phyloP scores from a whole-genome alignment of 1,140 invertebrate genomes.

The Formica exsecta region DNA sequence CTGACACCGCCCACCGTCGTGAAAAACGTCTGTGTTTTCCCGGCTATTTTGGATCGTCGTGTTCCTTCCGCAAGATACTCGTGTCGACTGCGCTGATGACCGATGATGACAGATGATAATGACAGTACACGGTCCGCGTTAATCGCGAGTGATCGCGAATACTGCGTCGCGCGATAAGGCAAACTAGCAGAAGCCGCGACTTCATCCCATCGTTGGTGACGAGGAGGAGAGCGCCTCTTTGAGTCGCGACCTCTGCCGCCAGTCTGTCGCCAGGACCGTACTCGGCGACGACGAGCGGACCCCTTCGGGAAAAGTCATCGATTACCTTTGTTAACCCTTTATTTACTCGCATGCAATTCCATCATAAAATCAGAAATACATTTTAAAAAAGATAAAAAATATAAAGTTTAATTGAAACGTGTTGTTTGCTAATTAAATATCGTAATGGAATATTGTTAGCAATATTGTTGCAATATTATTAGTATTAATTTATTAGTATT shows the following conservation, averaged over 20 bases:
- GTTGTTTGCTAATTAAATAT: too few relatives aligned
- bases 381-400: too few relatives aligned
- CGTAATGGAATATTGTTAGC: too few relatives aligned
- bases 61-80: background rate
- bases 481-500: too few relatives aligned
- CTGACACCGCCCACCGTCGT: conserved; percentile 72
- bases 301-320: too few relatives aligned
- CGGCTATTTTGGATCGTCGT: background rate
- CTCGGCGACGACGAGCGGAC: background rate
- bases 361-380: too few relatives aligned
- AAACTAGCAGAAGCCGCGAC: conserved; percentile 53
- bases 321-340: too few relatives aligned
- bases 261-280: conserved; percentile 61
- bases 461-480: too few relatives aligned
- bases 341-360: too few relatives aligned
- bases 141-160: conserved; percentile 33
- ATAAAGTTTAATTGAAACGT: too few relatives aligned
- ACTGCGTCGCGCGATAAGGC: conserved; percentile 52
- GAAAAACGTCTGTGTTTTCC: background rate
- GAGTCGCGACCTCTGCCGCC: conserved; percentile 49
- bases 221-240: conserved; percentile 54
- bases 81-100: too few relatives aligned
- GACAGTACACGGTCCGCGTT: background rate
- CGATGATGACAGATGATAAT: background rate
- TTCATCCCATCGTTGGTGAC: conserved; percentile 69